Percentiles rank a stretch among this genome's conserved stretches.
Conservation (phyloP, 2,113 vertebrate species). For the Sinocyclocheilus anophthalmus region DNA sequence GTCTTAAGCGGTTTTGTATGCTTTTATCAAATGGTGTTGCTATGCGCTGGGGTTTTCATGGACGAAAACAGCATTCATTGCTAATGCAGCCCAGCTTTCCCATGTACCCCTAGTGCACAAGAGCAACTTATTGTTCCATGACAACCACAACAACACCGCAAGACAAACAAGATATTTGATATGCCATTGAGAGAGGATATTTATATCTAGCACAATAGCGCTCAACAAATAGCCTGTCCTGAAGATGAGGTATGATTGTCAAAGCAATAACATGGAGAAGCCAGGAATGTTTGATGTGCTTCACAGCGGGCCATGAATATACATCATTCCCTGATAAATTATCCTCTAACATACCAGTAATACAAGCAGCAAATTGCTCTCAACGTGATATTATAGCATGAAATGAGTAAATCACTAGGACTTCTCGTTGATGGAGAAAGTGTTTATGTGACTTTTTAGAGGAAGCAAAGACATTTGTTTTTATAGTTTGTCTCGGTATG, state of each 20-base stretch:
- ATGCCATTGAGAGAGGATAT: conserved; percentile 26
- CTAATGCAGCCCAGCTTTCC: conserved; percentile 19
- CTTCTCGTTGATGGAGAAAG: background rate
- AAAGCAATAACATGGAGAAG: background rate
- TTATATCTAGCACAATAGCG: conserved; percentile 25
- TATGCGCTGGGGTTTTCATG: conserved; percentile 56
- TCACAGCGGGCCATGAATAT: conserved; percentile 15
- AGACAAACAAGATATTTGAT: conserved; percentile 40
- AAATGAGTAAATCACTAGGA: conserved; percentile 17
- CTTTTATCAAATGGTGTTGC: conserved; percentile 53
- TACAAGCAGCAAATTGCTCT: conserved; percentile 2
- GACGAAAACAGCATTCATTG: conserved; percentile 22
- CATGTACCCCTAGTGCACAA: background rate
- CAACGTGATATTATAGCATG: conserved; percentile 4
- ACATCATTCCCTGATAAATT: conserved; percentile 10
- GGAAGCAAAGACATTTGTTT: background rate
- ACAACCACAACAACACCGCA: conserved; percentile 35
- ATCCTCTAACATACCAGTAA: background rate
- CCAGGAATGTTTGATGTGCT: conserved; percentile 11
- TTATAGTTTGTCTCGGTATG: background rate
- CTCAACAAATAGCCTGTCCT: conserved; percentile 15
- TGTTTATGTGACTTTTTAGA: conserved; percentile 13
- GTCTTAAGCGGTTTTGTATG: background rate
- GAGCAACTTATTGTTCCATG: conserved; percentile 39
- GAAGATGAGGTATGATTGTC: conserved; percentile 18